Evolutionary conservation across 53 echinoderm and acorn worm species (phyloP).

Genomic region (Zoroaster sp.): DNA sequence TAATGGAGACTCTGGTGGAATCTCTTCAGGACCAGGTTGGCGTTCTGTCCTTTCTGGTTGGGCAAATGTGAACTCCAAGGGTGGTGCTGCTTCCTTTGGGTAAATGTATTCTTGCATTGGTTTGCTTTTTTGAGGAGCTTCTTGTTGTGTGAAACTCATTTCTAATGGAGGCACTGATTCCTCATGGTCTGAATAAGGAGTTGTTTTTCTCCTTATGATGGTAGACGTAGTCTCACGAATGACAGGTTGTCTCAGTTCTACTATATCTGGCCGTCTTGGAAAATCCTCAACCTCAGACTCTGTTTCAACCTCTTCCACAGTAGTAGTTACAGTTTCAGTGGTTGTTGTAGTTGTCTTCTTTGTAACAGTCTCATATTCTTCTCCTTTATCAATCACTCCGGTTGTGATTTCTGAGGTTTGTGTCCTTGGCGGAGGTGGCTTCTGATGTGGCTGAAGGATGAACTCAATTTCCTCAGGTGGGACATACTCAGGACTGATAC

Average conservation of each 20-base stretch:
- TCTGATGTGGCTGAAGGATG: conserved; percentile 21
- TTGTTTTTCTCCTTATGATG: conserved; percentile 5
- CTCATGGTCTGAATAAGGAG: conserved; percentile 29
- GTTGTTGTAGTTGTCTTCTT: conserved; percentile 76
- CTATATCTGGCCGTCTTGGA: conserved; percentile 30
- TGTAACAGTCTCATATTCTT: conserved; percentile 72
- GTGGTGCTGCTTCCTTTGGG: conserved; percentile 53
- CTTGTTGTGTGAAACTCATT: conserved; percentile 8
- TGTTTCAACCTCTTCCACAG: conserved; percentile 67
- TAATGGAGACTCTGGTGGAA: not conserved
- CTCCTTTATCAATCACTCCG: conserved; percentile 32
- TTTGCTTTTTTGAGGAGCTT: conserved; percentile 2
- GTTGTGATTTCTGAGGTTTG: conserved; percentile 48
- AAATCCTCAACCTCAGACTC: conserved; percentile 59
- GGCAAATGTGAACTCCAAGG: conserved; percentile 17
- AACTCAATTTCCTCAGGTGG: conserved; percentile 56
- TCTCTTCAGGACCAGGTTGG: conserved; percentile 2
- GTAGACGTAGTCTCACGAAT: conserved; percentile 14
- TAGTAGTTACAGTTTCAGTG: conserved; percentile 65
- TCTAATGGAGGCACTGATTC: not conserved
- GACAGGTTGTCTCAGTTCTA: conserved; percentile 24
- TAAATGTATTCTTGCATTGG: conserved; percentile 45
- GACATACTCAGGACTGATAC: conserved; percentile 7
- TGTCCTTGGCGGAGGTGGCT: conserved; percentile 16
- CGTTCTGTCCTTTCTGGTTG: not conserved